Percentiles rank a stretch among this genome's conserved stretches.
phyloP scores from a whole-genome alignment of 2,113 vertebrate species.

The Carettochelys insculpta region DNA sequence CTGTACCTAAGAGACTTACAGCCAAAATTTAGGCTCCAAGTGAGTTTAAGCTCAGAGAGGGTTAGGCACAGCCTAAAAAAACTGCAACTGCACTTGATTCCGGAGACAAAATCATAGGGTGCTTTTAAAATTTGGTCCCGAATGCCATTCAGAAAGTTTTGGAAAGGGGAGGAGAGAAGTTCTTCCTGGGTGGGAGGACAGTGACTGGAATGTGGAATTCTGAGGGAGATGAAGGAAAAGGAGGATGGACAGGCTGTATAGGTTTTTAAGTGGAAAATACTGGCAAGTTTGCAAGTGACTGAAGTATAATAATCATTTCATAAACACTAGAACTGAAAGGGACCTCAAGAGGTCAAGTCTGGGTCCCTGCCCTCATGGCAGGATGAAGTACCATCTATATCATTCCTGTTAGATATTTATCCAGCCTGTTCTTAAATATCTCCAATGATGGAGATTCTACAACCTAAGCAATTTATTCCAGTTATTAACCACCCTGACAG shows the following conservation, averaged over 20 bases:
- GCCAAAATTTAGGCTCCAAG: background rate
- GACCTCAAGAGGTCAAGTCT: too few species aligned
- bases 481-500: too few species aligned
- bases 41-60: background rate
- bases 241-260: rapidly evolving
- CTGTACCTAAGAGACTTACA: background rate
- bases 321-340: too few species aligned
- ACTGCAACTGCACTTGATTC: background rate
- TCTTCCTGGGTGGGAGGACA: background rate
- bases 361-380: too few species aligned
- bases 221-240: background rate
- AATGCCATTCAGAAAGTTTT: background rate
- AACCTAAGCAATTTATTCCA: too few species aligned
- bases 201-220: rapidly evolving
- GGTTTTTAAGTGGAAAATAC: background rate
- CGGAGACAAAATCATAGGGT: background rate
- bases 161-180: background rate
- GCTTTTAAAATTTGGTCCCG: background rate
- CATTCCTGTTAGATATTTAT: too few species aligned
- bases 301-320: background rate
- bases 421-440: too few species aligned
- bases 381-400: too few species aligned
- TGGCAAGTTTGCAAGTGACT: background rate
- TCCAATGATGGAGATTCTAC: too few species aligned
- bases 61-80: background rate